These are phyloP conservation scores for Tenthredo distinguenda DNA, from an alignment of 2,888 invertebrate species.

Conservation along the genomic window DNA sequence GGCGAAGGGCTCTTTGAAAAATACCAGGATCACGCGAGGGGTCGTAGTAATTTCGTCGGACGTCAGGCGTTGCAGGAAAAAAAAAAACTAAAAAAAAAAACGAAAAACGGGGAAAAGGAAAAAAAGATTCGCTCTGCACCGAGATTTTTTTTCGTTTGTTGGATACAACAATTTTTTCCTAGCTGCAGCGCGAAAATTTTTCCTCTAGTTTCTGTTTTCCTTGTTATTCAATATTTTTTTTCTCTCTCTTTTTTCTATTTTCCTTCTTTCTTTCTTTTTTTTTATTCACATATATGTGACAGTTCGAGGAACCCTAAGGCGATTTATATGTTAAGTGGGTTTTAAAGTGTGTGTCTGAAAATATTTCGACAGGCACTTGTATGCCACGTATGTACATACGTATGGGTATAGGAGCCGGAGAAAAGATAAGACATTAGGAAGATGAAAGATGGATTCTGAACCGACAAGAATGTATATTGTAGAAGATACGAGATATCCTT, in stretches of 20 bases:
- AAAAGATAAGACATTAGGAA: slow-evolving; percentile 42
- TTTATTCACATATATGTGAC: neutral
- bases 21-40: slow-evolving; percentile 42
- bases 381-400: neutral
- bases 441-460: slow-evolving; percentile 47
- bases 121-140: neutral
- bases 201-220: neutral
- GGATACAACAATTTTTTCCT: neutral
- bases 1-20: slow-evolving; percentile 48
- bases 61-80: neutral
- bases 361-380: slow-evolving; percentile 34
- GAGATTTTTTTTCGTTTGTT: neutral
- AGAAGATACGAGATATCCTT: neutral
- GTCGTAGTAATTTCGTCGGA: slow-evolving; percentile 48
- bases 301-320: neutral
- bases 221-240: neutral
- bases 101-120: neutral
- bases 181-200: neutral
- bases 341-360: slow-evolving; percentile 28
- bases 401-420: neutral
- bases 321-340: slow-evolving; percentile 51
- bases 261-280: too few species aligned
- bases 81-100: slow-evolving; percentile 6
- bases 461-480: slow-evolving; percentile 40
- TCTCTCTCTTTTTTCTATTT: neutral